Base-by-base conservation (phyloP, 2,888 invertebrate species). In the Lasioglossum calceatum region DNA sequence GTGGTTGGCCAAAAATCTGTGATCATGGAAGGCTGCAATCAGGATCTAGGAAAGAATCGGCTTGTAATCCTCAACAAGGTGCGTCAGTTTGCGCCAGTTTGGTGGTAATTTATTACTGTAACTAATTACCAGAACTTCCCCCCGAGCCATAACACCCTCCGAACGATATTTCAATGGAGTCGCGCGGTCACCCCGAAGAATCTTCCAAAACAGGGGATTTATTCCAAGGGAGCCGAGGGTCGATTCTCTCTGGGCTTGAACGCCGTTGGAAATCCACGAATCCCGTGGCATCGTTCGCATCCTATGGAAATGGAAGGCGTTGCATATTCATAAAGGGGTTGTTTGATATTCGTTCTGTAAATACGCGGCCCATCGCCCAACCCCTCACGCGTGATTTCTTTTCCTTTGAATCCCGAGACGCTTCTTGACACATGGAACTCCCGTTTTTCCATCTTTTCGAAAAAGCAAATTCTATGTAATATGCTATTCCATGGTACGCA, bases 81-180 rank as follows among this genome's bases (percentile, higher is more conserved):
- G n/a, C n/a, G 50, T 75, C 42, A 67, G 80, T 73, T 54, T 54
- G 54, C 23, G 70, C 77, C 39, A 67, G 81, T 74, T 54, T 81
- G 81, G 79, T 81, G 76, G 82, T 87, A 82, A 87, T 87, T 87
- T 87, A 87, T 82, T 79, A 76, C 27, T 74, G 81, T 77, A 82
- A 81, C 86, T 87, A 86, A 87, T 87, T 86, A 81, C 76, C 44
- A 47, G 58, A 50, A 50, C n/a, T 70, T 71, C 61, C 61, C 2
- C 27, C 76, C 39, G 19, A 32, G 54, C 36, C 32, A n/a, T 47
- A 81, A 78, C 75, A 78, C 78, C 81, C 64, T 44, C 76, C n/a
- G 10, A 71, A 44, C 71, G 81, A 85, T 77, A 85, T 85, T 86
- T 86, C 80, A 86, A 85, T 86, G 85, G 39, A 71, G n/a, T 1